These are phyloP conservation scores for Pipistrellus nathusii DNA, from an alignment of 2,797 vertebrate genomes.

Conservation along the genomic window DNA sequence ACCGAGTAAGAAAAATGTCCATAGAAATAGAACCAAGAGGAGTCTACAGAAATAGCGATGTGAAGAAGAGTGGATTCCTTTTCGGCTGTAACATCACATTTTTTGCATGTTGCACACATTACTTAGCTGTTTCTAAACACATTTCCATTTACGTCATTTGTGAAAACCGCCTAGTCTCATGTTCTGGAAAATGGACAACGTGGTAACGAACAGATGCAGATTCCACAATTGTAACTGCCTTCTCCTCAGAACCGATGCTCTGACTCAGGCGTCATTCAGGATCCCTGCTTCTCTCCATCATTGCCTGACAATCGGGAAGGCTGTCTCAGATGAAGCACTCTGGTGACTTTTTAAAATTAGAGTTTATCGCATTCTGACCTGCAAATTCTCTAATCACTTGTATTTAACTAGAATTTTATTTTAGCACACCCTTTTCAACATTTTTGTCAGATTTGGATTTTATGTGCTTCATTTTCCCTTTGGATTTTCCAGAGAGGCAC, in stretches of 20 bases:
- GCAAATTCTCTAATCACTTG: neutral
- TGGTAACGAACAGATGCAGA: slow-evolving; percentile 81
- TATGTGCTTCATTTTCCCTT: neutral
- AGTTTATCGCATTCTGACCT: neutral
- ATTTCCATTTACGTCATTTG: slow-evolving; percentile 82
- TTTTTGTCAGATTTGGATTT: slow-evolving; percentile 55
- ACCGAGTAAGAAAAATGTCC: slow-evolving; percentile 68
- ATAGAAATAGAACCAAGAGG: slow-evolving; percentile 72
- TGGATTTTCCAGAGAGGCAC: slow-evolving; percentile 34
- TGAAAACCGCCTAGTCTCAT: slow-evolving; percentile 78
- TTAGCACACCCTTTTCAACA: slow-evolving; percentile 1
- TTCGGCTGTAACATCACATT: slow-evolving; percentile 80
- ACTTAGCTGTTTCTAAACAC: slow-evolving; percentile 80
- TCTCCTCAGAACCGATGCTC: slow-evolving; percentile 73
- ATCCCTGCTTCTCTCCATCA: slow-evolving; percentile 64
- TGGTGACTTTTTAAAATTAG: slow-evolving; percentile 47
- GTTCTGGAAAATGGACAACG: slow-evolving; percentile 80
- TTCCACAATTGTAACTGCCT: slow-evolving; percentile 78
- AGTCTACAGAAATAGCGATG: slow-evolving; percentile 78
- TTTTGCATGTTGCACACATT: slow-evolving; percentile 80
- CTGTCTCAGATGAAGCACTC: neutral
- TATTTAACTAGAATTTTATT: slow-evolving; percentile 60
- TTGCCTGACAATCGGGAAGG: slow-evolving; percentile 42
- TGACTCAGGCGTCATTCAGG: slow-evolving; percentile 72
- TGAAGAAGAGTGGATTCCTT: slow-evolving; percentile 78